Base-by-base conservation (phyloP, 2,797 vertebrate genomes). In the Australoheros facetus region DNA sequence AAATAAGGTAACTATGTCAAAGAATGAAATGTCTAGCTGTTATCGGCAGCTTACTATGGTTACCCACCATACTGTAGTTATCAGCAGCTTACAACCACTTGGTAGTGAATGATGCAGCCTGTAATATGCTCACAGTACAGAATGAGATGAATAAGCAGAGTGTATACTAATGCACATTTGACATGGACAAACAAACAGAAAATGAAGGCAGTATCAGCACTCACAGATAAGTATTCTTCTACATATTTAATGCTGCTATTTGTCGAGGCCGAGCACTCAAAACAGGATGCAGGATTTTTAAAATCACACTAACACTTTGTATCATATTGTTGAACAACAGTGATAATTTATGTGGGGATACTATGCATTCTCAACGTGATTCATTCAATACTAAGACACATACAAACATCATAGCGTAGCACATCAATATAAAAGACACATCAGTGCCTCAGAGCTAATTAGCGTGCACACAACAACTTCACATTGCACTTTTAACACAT, bases 101-200 rank as follows among this genome's bases (percentile, higher is more conserved):
- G 23, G 6, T 0, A 14, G 4, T 26, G 37, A 1, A 17, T 28
- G 37, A 28, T 64, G 26, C 23, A 26, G 60, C 39, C 60, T 0
- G 14, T 45, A 26, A 9, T 45, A 5, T 45, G 37, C 42, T 39
- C 60, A 6, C 21, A 7, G 37, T 45, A 19, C 0, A 28, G 9
- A 26, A 48, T 0, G 23, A 64, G 39, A 28, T 23, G 14, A 12
- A 13, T 23, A 17, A 0, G 42, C 37, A 62, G 0, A 45, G 1
- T 19, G 60, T 66, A 19, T 48, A 48, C 39, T 48, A 28, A 66
- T 48, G 39, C 9, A 48, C 58, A 37, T 21, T 34, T 60, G 19
- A 60, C 11, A 7, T 37, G 32, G 58, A 37, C 42, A 2, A 66
- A 45, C 14, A 23, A 16, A 28, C 23, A 12, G 23, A 66, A 28